These are phyloP conservation scores for Cheilosia vulpina DNA, from an alignment of 2,888 invertebrate genomes.

Conservation along the genomic window DNA sequence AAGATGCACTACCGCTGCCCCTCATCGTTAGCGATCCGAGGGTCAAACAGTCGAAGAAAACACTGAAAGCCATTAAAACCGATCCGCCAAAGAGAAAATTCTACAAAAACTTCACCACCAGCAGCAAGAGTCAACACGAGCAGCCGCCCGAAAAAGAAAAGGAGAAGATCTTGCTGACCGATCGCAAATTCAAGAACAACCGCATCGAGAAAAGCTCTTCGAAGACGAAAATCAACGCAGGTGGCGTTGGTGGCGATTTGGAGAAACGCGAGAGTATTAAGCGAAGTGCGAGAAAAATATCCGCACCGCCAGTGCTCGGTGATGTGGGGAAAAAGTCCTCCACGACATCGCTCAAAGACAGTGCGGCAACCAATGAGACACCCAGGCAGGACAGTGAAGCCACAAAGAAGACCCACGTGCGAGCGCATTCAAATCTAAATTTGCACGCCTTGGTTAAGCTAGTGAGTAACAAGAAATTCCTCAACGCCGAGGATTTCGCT, in stretches of 20 bases:
- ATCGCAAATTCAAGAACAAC: conserved; percentile 81
- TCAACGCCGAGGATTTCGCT: conserved; percentile 80
- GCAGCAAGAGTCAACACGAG: conserved; percentile 60
- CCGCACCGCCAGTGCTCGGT: conserved; percentile 76
- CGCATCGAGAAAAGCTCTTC: conserved; percentile 82
- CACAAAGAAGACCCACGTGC: conserved; percentile 71
- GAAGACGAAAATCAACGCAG: conserved; percentile 79
- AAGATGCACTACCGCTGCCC: conserved; percentile 1
- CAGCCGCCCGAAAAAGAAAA: conserved; percentile 76
- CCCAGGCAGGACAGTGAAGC: conserved; percentile 21
- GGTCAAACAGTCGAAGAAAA: conserved; percentile 72
- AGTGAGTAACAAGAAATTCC: conserved; percentile 79
- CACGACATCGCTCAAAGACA: conserved; percentile 18
- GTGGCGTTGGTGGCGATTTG: conserved; percentile 72
- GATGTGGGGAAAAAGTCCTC: conserved; percentile 29
- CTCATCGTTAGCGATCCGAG: conserved; percentile 71
- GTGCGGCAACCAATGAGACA: conserved; percentile 45
- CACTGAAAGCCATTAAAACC: conserved; percentile 77
- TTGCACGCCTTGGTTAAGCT: conserved; percentile 81
- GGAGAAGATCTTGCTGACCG: conserved; percentile 80
- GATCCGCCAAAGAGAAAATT: conserved; percentile 75
- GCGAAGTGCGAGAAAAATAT: conserved; percentile 78
- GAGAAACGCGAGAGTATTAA: conserved; percentile 79
- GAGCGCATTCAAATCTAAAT: conserved; percentile 79
- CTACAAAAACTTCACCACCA: conserved; percentile 72